Percentiles rank a stretch among this genome's conserved stretches.
These are phyloP conservation scores for Lota lota DNA, from an alignment of 2,113 vertebrate species.

Conservation along the genomic window DNA sequence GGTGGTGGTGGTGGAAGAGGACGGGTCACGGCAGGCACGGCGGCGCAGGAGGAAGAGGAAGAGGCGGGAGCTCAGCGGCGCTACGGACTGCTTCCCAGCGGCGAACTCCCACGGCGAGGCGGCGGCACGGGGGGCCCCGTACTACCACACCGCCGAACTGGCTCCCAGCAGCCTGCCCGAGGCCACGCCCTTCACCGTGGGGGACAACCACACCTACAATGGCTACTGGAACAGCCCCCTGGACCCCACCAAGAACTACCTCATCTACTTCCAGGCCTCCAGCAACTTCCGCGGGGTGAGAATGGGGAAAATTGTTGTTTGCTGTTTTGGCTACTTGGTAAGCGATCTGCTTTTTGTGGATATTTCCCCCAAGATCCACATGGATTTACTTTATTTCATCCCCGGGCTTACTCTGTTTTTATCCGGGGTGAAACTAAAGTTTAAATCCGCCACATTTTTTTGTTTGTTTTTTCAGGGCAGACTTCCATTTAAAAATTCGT, in stretches of 20 bases:
- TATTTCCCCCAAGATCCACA: too few species aligned
- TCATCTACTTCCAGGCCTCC: conserved; percentile 92
- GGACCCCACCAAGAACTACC: conserved; percentile 90
- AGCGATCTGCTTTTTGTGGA: too few species aligned
- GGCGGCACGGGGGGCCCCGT: conserved; percentile 73
- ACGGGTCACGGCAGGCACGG: conserved; percentile 76
- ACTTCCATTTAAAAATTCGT: too few species aligned
- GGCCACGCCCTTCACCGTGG: conserved; percentile 91
- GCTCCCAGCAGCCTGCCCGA: conserved; percentile 84
- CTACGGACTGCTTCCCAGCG: conserved; percentile 85
- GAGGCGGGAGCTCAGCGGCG: conserved; percentile 71
- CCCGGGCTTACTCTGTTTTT: too few species aligned
- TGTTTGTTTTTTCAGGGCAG: too few species aligned
- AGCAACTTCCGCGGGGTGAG: conserved; percentile 91
- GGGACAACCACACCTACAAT: conserved; percentile 94
- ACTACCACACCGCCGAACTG: conserved; percentile 91
- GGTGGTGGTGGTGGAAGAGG: conserved; percentile 89
- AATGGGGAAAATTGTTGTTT: background rate
- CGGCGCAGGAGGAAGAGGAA: conserved; percentile 80
- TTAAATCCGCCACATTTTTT: too few species aligned
- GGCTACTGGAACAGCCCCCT: conserved; percentile 94
- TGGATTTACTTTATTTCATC: too few species aligned
- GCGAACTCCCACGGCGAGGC: conserved; percentile 79
- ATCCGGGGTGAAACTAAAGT: too few species aligned
- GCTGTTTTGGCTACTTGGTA: too few species aligned